Percentiles rank a stretch among this genome's conserved stretches.
Evolutionary conservation across 2,797 vertebrate species (phyloP).

Genomic region (Taenioides sp.): DNA sequence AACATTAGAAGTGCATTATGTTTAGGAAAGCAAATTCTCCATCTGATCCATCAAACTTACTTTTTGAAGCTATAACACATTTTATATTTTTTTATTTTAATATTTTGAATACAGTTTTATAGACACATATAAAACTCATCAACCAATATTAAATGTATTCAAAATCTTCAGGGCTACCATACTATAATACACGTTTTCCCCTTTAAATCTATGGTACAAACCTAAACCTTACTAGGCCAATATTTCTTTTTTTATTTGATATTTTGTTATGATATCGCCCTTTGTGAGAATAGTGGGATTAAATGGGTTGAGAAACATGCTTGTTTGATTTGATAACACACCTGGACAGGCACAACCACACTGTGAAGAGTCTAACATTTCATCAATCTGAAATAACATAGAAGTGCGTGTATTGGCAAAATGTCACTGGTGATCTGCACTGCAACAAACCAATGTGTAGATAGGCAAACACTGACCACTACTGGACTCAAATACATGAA

Average conservation of each 20-base stretch:
- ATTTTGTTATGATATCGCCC: not conserved
- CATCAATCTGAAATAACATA: constrained; percentile 37
- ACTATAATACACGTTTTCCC: not conserved
- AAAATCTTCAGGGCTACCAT: too few relatives aligned
- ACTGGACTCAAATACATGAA: constrained; percentile 16
- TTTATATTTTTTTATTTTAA: too few relatives aligned
- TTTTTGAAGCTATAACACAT: too few relatives aligned
- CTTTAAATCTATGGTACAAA: not conserved
- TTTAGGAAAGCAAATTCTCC: not conserved
- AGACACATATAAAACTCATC: too few relatives aligned
- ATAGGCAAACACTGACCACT: constrained; percentile 43
- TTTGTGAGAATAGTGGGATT: constrained; percentile 2
- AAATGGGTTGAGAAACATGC: constrained; percentile 41
- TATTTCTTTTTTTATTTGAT: too few relatives aligned
- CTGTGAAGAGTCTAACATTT: constrained; percentile 28
- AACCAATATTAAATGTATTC: too few relatives aligned
- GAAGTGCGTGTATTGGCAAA: constrained; percentile 39
- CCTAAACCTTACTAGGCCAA: not conserved
- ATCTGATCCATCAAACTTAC: too few relatives aligned
- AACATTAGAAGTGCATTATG: not conserved
- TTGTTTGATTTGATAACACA: constrained; percentile 53
- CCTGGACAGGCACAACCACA: constrained; percentile 41
- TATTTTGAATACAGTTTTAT: too few relatives aligned
- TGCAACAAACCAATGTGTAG: constrained; percentile 9
- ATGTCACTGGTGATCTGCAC: constrained; percentile 26